A percentile compares a stretch with the other conserved stretches of the same genome.
Evolutionary conservation across 2,888 invertebrate species (phyloP).

Genomic region (Tipula vernalis): DNA sequence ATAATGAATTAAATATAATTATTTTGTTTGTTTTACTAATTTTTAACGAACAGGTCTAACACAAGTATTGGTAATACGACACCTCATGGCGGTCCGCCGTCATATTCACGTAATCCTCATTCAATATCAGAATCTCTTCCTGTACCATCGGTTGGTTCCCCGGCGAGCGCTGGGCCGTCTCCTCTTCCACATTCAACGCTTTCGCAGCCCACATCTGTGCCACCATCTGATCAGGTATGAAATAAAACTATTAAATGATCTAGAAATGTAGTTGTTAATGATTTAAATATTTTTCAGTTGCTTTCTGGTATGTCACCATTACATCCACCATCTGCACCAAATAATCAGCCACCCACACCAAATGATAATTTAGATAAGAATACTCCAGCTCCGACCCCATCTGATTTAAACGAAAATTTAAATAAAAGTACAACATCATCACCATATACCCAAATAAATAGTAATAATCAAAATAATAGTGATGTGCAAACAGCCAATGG

Average conservation of each 20-base stretch:
- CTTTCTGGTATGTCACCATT: constrained; percentile 48
- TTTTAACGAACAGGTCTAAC: constrained; percentile 25
- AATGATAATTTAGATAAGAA: constrained; percentile 34
- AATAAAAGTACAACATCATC: constrained; percentile 33
- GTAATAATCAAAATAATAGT: constrained; percentile 18
- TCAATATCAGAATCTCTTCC: constrained; percentile 33
- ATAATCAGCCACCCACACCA: constrained; percentile 35
- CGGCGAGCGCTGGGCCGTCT: constrained; percentile 54
- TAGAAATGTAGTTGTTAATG: background rate
- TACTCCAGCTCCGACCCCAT: constrained; percentile 35
- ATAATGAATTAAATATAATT: background rate
- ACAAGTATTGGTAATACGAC: constrained; percentile 37
- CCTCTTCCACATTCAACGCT: constrained; percentile 46
- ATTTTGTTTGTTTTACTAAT: background rate
- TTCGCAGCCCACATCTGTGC: constrained; percentile 58
- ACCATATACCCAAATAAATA: constrained; percentile 23
- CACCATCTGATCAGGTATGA: constrained; percentile 39
- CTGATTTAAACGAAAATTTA: constrained; percentile 32
- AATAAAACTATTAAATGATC: background rate
- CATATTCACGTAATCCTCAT: constrained; percentile 45
- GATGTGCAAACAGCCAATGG: constrained; percentile 20
- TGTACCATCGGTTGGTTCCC: constrained; percentile 45
- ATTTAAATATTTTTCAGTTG: constrained; percentile 20
- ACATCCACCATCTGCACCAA: constrained; percentile 38
- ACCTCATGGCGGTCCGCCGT: constrained; percentile 52